phyloP scores from a whole-genome alignment of 2,113 vertebrate genomes.

The Ictalurus punctatus region DNA sequence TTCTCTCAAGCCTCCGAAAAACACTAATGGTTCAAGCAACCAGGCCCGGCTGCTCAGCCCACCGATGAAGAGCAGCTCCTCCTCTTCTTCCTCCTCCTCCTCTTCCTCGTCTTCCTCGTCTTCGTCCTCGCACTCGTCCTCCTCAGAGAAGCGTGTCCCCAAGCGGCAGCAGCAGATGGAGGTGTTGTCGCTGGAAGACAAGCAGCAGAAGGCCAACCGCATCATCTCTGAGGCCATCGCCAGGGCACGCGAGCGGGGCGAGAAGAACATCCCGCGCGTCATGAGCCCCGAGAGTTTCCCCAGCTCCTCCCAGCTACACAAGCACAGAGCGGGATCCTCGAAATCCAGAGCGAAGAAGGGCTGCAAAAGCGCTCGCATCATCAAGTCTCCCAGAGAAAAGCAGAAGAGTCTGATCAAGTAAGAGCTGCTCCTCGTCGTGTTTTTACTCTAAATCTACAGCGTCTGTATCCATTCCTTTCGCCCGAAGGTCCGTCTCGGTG shows the following conservation, averaged over 20 bases:
- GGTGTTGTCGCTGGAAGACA: constrained; percentile 76
- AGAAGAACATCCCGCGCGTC: constrained; percentile 94
- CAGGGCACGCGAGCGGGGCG: constrained; percentile 92
- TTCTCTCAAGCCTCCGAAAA: constrained; percentile 86
- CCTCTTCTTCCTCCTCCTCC: constrained; percentile 72
- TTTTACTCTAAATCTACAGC: not conserved
- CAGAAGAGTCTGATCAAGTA: constrained; percentile 97
- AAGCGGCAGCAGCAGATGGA: constrained; percentile 81
- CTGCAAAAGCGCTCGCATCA: constrained; percentile 83
- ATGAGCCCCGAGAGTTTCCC: constrained; percentile 98
- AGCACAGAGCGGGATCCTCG: constrained; percentile 76
- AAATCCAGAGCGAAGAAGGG: constrained; percentile 83
- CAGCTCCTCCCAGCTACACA: constrained; percentile 78
- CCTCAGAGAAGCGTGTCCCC: constrained; percentile 78
- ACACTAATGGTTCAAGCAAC: constrained; percentile 87
- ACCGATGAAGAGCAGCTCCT: constrained; percentile 84
- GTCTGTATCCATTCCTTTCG: not conserved
- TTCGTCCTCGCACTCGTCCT: constrained; percentile 73
- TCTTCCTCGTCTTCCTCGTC: constrained; percentile 73
- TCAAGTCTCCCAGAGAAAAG: constrained; percentile 84
- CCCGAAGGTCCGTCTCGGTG: too few species aligned
- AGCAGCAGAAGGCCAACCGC: constrained; percentile 97
- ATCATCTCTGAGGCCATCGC: constrained; percentile 98
- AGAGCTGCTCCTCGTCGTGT: constrained; percentile 24
- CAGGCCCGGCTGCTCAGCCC: constrained; percentile 87